Evolutionary conservation across 2,797 vertebrate genomes (phyloP).

Genomic region (Melanotaenia parkinsoni): DNA sequence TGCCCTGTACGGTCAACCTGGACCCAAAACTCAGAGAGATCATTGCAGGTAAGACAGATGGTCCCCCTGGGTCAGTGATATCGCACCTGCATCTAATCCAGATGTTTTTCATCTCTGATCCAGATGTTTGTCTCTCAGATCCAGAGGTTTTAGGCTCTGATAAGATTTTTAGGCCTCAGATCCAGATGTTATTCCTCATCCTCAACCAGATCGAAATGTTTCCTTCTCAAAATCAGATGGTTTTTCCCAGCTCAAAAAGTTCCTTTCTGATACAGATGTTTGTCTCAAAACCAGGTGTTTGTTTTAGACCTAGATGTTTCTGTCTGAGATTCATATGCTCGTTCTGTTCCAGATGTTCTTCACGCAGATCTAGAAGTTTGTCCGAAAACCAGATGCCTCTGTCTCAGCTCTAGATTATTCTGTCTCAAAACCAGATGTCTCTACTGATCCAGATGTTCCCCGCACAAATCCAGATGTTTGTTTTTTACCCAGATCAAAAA

Average conservation of each 20-base stretch:
- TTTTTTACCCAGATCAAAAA: neutral
- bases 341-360: too few relatives aligned
- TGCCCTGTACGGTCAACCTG: conserved; percentile 96
- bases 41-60: conserved; percentile 86
- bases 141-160: neutral
- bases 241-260: too few relatives aligned
- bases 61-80: neutral
- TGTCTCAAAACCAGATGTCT: neutral
- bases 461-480: neutral
- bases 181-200: too few relatives aligned
- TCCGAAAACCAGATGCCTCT: too few relatives aligned
- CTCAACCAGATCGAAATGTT: too few relatives aligned
- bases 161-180: too few relatives aligned
- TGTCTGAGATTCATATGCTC: too few relatives aligned
- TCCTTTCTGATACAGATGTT: too few relatives aligned
- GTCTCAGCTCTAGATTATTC: neutral
- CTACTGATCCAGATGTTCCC: neutral
- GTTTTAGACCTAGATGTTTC: too few relatives aligned
- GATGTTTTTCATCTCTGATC: neutral
- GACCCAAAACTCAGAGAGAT: conserved; percentile 97
- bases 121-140: neutral
- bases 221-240: too few relatives aligned
- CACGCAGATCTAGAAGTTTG: too few relatives aligned
- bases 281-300: too few relatives aligned
- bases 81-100: neutral